Conservation (phyloP, 2,888 invertebrate genomes). For the Melanchra persicariae region DNA sequence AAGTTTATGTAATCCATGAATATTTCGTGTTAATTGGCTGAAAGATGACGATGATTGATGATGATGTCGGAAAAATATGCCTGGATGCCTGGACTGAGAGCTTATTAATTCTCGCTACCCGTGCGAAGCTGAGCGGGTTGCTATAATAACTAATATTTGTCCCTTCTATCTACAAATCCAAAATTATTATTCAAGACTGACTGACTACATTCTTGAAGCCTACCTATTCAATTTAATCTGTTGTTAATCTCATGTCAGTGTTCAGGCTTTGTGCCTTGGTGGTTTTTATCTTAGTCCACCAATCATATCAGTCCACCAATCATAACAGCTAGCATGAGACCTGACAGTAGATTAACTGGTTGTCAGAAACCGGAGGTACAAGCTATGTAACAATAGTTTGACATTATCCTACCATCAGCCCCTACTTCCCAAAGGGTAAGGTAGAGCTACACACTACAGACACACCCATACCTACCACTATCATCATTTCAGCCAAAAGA, state of each 20-base stretch:
- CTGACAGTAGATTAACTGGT: slow-evolving; percentile 20
- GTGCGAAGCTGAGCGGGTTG: too few relatives aligned
- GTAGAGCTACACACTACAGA: background rate
- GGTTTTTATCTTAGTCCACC: slow-evolving; percentile 21
- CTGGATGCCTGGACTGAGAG: too few relatives aligned
- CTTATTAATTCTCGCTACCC: too few relatives aligned
- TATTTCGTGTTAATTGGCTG: too few relatives aligned
- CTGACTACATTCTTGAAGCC: background rate
- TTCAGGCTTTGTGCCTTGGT: background rate
- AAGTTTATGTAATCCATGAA: too few relatives aligned
- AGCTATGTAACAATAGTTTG: slow-evolving; percentile 3
- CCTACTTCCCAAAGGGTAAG: background rate
- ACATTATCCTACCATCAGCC: background rate
- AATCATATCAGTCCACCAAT: slow-evolving; percentile 18
- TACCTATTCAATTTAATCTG: slow-evolving; percentile 17
- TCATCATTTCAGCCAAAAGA: too few relatives aligned
- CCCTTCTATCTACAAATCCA: background rate
- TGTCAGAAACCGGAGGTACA: slow-evolving; percentile 15
- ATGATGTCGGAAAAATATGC: too few relatives aligned
- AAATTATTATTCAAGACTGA: background rate
- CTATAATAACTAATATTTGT: too few relatives aligned
- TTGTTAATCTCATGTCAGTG: slow-evolving; percentile 9
- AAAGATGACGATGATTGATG: too few relatives aligned
- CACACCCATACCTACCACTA: too few relatives aligned
- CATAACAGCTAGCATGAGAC: slow-evolving; percentile 7